A percentile compares a stretch with the other conserved stretches of the same genome.
phyloP scores from a whole-genome alignment of 2,888 invertebrate species.

The Nasonia oneida region DNA sequence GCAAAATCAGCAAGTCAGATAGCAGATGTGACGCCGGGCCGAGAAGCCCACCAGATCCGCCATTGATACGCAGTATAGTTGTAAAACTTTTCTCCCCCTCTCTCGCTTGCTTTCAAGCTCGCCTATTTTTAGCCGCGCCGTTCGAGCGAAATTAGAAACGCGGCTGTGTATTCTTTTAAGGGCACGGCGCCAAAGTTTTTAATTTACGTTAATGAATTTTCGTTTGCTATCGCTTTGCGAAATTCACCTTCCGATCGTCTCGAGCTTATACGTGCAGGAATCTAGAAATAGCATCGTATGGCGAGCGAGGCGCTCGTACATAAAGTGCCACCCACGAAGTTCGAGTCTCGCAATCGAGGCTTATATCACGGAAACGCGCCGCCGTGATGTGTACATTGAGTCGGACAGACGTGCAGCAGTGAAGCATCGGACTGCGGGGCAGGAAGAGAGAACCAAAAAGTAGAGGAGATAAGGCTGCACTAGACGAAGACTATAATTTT shows the following conservation, averaged over 20 bases:
- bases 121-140: not conserved
- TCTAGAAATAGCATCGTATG: slow-evolving; percentile 4
- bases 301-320: slow-evolving; percentile 11
- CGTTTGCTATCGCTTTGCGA: not conserved
- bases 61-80: slow-evolving; percentile 74
- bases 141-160: not conserved
- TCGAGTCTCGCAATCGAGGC: slow-evolving; percentile 6
- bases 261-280: slow-evolving; percentile 9
- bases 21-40: slow-evolving; percentile 61
- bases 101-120: not conserved
- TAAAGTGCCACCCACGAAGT: slow-evolving; percentile 47
- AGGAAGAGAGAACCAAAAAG: not conserved
- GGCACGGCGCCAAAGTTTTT: not conserved
- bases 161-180: not conserved
- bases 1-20: slow-evolving; percentile 69
- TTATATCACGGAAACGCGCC: slow-evolving; percentile 1
- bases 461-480: not conserved
- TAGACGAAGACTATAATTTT: not conserved
- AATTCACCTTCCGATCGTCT: not conserved
- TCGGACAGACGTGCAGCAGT: not conserved
- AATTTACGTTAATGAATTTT: not conserved
- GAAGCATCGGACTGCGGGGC: not conserved
- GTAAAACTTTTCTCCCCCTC: slow-evolving; percentile 41
- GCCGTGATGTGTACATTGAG: not conserved
- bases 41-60: slow-evolving; percentile 67